A percentile compares a stretch with the other conserved stretches of the same genome.
Evolutionary conservation across 2,888 invertebrate genomes (phyloP).

Genomic region (Ectobius pallidus): DNA sequence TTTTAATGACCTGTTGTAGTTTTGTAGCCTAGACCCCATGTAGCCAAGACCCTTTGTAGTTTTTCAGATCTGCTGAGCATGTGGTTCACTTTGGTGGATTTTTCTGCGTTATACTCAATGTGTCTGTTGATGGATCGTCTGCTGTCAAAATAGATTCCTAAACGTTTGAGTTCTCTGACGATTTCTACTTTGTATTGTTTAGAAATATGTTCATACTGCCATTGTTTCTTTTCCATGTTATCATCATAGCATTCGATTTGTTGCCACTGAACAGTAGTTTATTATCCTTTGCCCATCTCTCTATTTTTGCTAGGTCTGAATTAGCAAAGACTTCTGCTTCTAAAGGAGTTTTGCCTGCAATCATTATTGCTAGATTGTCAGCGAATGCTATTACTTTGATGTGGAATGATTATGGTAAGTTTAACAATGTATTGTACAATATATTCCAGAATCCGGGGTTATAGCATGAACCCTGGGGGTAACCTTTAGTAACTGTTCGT

Average conservation of each 20-base stretch:
- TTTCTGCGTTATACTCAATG: background rate
- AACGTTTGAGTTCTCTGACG: too few relatives aligned
- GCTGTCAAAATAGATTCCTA: background rate
- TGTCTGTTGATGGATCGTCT: background rate
- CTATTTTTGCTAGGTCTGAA: background rate
- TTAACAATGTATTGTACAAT: background rate
- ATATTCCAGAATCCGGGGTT: background rate
- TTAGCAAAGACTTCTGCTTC: background rate
- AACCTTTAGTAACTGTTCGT: background rate
- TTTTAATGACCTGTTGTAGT: background rate
- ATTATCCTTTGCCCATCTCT: background rate
- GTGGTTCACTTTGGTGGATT: too few relatives aligned
- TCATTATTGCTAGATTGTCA: background rate
- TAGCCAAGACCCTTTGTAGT: too few relatives aligned
- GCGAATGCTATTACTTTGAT: too few relatives aligned
- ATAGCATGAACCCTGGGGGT: background rate
- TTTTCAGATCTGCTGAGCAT: too few relatives aligned
- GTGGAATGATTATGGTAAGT: background rate
- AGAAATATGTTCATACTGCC: background rate
- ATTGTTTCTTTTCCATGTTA: background rate
- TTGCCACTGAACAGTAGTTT: background rate
- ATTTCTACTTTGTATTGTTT: background rate
- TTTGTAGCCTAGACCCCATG: background rate
- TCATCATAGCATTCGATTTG: background rate
- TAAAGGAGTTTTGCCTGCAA: too few relatives aligned